Percentiles rank a stretch among this genome's conserved stretches.
Conservation (phyloP, 2,113 vertebrate species). For the Physeter macrocephalus region DNA sequence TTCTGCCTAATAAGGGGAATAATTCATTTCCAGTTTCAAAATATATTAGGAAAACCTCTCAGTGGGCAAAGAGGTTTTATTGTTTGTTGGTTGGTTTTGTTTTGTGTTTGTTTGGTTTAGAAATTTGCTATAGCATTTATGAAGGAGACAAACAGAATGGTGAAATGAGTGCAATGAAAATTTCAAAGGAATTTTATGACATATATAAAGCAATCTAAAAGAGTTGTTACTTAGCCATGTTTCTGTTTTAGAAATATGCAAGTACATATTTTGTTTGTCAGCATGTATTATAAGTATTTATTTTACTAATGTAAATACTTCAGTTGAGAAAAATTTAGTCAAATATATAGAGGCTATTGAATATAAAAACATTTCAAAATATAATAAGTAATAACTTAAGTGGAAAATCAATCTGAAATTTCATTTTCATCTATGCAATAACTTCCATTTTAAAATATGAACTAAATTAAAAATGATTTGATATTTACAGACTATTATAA, state of each 20-base stretch:
- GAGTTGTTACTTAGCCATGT: neutral
- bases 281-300: neutral
- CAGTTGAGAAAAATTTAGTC: neutral
- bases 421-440: neutral
- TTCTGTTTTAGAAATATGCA: neutral
- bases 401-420: neutral
- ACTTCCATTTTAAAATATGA: constrained; percentile 9
- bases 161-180: neutral
- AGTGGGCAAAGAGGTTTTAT: neutral
- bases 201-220: neutral
- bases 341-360: neutral
- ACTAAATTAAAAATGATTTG: neutral
- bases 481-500: neutral
- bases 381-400: neutral
- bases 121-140: neutral
- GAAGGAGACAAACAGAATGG: neutral
- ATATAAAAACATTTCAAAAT: constrained; percentile 3
- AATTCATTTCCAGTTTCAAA: neutral
- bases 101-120: neutral
- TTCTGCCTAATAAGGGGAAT: neutral
- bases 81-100: neutral
- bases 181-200: neutral
- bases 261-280: neutral
- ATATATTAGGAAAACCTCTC: neutral
- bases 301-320: neutral